phyloP scores from a whole-genome alignment of 2,113 vertebrate genomes.

The Tupaia chinensis region DNA sequence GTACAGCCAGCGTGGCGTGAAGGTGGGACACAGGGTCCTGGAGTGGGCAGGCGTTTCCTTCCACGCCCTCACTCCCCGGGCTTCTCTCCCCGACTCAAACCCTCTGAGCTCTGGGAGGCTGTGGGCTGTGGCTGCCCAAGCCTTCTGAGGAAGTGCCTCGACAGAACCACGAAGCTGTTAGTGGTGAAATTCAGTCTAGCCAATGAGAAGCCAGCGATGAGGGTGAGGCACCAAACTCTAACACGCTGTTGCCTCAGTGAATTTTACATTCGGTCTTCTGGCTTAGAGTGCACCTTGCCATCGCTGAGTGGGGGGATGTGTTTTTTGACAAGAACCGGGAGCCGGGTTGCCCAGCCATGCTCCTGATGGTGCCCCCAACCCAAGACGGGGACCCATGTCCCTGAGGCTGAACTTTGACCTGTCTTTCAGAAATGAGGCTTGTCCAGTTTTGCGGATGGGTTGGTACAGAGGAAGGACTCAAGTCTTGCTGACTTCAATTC shows the following conservation, averaged over 20 bases:
- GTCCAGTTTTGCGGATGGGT: background rate
- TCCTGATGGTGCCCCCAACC: background rate
- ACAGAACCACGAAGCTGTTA: background rate
- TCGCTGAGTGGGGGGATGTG: fast-evolving
- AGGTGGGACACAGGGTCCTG: background rate
- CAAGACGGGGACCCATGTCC: background rate
- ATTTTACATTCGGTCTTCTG: background rate
- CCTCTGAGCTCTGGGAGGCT: too few relatives aligned
- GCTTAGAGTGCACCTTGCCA: background rate
- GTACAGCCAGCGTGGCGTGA: fast-evolving
- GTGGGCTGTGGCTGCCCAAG: background rate
- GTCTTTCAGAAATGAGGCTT: background rate
- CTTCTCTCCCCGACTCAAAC: background rate
- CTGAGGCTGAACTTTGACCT: background rate
- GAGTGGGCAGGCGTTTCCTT: background rate
- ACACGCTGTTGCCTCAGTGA: fast-evolving
- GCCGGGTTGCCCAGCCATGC: too few relatives aligned
- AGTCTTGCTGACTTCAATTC: background rate
- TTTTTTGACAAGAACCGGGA: background rate
- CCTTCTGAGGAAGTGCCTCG: background rate
- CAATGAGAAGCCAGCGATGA: background rate
- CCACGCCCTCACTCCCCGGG: fast-evolving
- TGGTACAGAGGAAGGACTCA: background rate
- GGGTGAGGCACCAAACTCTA: fast-evolving
- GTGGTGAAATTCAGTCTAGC: background rate